Percentiles rank a stretch among this genome's conserved stretches.
Conservation (phyloP, 2,113 vertebrate genomes). For the Elephas maximus region DNA sequence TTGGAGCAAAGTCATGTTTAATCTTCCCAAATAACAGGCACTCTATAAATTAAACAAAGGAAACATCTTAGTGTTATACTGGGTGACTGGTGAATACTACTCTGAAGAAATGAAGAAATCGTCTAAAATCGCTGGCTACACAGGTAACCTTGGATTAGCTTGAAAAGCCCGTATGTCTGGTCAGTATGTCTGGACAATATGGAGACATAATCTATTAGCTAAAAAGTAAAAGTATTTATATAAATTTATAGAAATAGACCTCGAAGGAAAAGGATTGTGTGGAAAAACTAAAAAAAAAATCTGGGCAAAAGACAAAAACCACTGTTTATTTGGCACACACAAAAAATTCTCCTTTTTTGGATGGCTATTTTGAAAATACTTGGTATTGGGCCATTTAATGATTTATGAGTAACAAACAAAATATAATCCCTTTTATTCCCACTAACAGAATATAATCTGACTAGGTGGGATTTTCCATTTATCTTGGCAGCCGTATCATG, state of each 20-base stretch:
- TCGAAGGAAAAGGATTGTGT: neutral
- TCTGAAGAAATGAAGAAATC: neutral
- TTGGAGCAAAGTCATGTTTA: neutral
- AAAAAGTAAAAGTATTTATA: neutral
- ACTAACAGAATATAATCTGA: conserved; percentile 80
- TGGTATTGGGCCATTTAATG: conserved; percentile 42
- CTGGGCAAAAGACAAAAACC: conserved; percentile 53
- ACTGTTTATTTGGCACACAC: conserved; percentile 3
- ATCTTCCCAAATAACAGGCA: conserved; percentile 11
- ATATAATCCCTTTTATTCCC: conserved; percentile 69
- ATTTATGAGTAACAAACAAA: conserved; percentile 77
- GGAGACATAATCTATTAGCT: neutral
- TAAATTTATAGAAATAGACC: conserved; percentile 27
- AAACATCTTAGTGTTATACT: neutral
- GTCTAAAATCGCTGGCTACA: neutral
- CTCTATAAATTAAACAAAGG: neutral
- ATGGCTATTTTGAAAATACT: conserved; percentile 66
- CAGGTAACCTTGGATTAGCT: neutral
- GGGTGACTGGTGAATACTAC: neutral
- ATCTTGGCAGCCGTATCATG: conserved; percentile 78
- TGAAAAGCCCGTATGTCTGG: neutral
- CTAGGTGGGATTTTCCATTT: conserved; percentile 86
- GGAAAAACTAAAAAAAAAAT: neutral
- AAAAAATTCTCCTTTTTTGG: conserved; percentile 15
- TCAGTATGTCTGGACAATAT: neutral